Evolutionary conservation across 2,113 vertebrate species (phyloP).

Genomic region (Megaceryle maxima): DNA sequence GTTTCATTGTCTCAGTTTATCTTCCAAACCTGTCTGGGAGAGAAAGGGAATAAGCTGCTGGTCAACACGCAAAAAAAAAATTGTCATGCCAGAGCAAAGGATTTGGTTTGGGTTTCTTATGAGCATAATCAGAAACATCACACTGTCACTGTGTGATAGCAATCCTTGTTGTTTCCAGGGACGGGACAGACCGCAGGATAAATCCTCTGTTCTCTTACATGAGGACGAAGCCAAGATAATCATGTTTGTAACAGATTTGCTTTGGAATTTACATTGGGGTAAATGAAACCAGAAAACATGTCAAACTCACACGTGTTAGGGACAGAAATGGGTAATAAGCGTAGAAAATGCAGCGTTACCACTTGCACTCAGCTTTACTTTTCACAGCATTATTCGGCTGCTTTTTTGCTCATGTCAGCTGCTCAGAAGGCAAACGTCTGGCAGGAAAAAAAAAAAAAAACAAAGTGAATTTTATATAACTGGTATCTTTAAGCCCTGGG

Average conservation of each 20-base stretch:
- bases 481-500: background rate
- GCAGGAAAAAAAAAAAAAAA: background rate
- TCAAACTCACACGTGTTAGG: background rate
- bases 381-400: background rate
- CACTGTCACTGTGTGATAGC: background rate
- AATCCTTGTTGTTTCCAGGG: background rate
- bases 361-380: constrained; percentile 3
- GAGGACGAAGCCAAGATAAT: background rate
- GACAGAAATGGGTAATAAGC: background rate
- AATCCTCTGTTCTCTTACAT: background rate
- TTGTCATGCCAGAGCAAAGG: background rate
- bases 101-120: constrained; percentile 29
- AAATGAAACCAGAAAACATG: constrained; percentile 13
- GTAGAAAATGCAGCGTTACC: background rate
- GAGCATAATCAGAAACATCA: constrained; percentile 40
- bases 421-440: background rate
- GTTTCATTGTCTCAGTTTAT: constrained; percentile 29
- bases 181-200: background rate
- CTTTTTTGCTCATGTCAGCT: background rate
- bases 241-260: background rate
- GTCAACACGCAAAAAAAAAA: background rate
- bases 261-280: background rate
- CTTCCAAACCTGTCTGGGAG: constrained; percentile 38
- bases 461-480: constrained; percentile 4
- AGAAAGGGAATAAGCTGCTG: constrained; percentile 30